Conservation (phyloP, 2,113 vertebrate genomes). For the Lepus europaeus region DNA sequence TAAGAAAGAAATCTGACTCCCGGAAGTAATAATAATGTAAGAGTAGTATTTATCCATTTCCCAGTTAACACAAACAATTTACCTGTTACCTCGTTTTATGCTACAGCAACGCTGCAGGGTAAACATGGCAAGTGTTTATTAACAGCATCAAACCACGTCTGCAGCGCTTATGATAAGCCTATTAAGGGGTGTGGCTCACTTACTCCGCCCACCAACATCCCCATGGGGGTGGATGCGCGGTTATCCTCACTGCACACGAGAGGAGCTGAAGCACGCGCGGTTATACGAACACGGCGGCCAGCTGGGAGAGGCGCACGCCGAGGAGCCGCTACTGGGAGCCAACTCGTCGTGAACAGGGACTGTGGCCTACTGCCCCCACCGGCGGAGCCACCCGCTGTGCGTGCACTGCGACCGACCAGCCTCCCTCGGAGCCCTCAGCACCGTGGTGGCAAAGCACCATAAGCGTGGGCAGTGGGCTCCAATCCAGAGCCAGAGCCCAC, state of each 20-base stretch:
- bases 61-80: not conserved
- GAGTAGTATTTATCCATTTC: not conserved
- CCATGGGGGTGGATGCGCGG: not conserved
- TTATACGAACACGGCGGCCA: too few species aligned
- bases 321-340: not conserved
- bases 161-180: not conserved
- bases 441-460: not conserved
- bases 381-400: not conserved
- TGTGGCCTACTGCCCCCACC: fast-evolving
- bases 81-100: not conserved
- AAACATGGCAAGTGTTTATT: not conserved
- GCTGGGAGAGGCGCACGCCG: not conserved
- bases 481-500: not conserved
- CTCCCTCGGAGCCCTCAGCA: not conserved
- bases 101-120: not conserved
- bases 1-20: not conserved
- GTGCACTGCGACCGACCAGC: fast-evolving
- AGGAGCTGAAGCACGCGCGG: not conserved
- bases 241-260: not conserved
- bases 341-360: too few species aligned
- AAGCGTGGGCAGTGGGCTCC: not conserved
- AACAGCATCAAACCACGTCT: not conserved
- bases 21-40: not conserved
- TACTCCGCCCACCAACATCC: not conserved
- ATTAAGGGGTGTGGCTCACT: not conserved